These are phyloP conservation scores for Hofmannophila pseudospretella DNA, from an alignment of 2,888 invertebrate genomes.

Conservation along the genomic window DNA sequence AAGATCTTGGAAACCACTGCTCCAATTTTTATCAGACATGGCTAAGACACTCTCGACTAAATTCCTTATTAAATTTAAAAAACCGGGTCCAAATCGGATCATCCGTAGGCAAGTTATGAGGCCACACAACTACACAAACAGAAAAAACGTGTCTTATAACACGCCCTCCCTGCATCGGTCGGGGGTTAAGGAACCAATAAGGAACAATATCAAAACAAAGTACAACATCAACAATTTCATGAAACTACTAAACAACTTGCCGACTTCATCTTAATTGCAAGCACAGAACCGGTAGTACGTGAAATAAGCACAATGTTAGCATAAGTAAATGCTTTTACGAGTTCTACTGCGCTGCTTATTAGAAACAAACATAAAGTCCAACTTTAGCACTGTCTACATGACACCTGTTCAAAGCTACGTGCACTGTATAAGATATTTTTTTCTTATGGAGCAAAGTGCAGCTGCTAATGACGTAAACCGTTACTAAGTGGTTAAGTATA, in stretches of 20 bases:
- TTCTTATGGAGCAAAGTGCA: not conserved
- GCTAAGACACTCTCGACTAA: too few relatives aligned
- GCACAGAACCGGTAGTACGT: constrained; percentile 4
- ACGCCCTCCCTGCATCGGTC: too few relatives aligned
- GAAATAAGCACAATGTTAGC: constrained; percentile 4
- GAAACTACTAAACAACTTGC: not conserved
- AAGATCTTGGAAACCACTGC: too few relatives aligned
- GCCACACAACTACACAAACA: too few relatives aligned
- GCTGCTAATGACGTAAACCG: not conserved
- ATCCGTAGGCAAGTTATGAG: too few relatives aligned
- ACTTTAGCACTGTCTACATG: not conserved
- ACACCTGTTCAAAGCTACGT: constrained; percentile 3
- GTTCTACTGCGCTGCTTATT: constrained; percentile 1
- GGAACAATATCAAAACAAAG: too few relatives aligned
- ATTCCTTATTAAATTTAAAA: too few relatives aligned
- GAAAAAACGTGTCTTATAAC: too few relatives aligned
- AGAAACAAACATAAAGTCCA: constrained; percentile 1
- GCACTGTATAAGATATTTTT: not conserved
- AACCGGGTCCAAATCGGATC: too few relatives aligned
- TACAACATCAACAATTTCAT: not conserved
- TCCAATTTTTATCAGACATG: too few relatives aligned
- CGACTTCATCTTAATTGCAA: constrained; percentile 1
- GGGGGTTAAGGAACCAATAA: too few relatives aligned
- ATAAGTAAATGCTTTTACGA: constrained; percentile 6
- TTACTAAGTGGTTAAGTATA: too few relatives aligned